Conservation (phyloP, 2,888 invertebrate genomes). For the Neelides folsomi region DNA sequence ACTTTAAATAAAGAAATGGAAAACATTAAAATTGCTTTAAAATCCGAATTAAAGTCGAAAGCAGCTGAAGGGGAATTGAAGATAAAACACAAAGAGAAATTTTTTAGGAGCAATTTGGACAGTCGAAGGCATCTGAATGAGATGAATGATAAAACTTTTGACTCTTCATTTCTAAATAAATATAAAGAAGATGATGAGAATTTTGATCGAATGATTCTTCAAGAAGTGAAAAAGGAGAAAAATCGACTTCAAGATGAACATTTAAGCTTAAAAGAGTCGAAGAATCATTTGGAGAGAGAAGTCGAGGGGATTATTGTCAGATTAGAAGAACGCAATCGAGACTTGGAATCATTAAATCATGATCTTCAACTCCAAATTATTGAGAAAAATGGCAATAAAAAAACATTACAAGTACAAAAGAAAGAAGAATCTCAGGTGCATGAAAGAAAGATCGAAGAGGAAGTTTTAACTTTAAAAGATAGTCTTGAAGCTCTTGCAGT, state of each 20-base stretch:
- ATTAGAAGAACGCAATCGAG: constrained; percentile 8
- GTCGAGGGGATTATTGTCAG: neutral
- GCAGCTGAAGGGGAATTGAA: no score
- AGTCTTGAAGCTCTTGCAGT: no score
- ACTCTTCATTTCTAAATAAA: neutral
- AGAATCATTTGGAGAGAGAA: constrained; percentile 6
- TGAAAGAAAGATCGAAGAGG: no score
- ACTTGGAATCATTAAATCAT: constrained; percentile 7
- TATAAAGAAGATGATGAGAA: constrained; percentile 7
- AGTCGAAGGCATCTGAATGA: neutral
- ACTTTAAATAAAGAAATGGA: no score
- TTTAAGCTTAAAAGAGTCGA: neutral
- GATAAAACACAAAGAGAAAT: neutral
- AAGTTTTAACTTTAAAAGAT: no score
- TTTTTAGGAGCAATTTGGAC: neutral
- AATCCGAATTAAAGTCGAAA: no score
- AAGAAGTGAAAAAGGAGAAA: constrained; percentile 7
- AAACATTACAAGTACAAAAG: no score
- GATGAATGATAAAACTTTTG: neutral
- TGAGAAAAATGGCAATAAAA: no score
- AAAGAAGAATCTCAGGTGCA: no score
- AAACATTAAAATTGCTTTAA: no score
- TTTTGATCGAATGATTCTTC: constrained; percentile 1
- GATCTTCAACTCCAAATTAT: constrained; percentile 5
- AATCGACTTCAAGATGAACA: constrained; percentile 7